Evolutionary conservation across 2,113 vertebrate species (phyloP).

Genomic region (Clarias batrachus): DNA sequence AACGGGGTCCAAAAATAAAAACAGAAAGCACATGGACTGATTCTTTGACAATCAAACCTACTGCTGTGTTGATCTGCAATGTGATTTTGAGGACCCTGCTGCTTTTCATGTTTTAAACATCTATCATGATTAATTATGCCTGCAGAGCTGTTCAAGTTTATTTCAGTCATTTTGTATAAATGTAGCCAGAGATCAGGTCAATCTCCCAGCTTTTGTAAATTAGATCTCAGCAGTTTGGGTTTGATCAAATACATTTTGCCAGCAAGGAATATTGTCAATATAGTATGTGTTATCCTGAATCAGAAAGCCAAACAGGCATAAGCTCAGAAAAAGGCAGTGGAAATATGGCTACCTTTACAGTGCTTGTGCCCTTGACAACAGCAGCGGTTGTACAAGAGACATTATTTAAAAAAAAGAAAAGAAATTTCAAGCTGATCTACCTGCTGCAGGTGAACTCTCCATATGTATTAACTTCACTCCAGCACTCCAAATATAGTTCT

Average conservation of each 20-base stretch:
- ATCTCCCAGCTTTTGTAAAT: conserved; percentile 11
- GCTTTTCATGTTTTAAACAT: conserved; percentile 19
- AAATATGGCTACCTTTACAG: conserved; percentile 17
- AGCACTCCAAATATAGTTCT: conserved; percentile 48
- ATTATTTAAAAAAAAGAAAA: not conserved
- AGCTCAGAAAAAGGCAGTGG: conserved; percentile 5
- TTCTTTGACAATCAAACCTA: conserved; percentile 65
- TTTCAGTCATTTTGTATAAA: conserved; percentile 22
- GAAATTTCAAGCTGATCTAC: not conserved
- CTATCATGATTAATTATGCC: conserved; percentile 7
- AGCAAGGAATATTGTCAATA: conserved; percentile 28
- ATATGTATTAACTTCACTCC: conserved; percentile 23
- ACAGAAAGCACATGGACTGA: conserved; percentile 72
- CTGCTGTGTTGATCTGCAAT: not conserved
- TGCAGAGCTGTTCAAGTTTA: conserved; percentile 16
- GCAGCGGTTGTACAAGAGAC: not conserved
- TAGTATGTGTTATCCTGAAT: conserved; percentile 31
- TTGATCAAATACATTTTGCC: conserved; percentile 23
- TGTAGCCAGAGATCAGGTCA: conserved; percentile 24
- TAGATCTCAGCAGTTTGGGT: conserved; percentile 8
- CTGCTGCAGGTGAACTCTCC: conserved; percentile 34
- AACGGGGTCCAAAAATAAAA: conserved; percentile 56
- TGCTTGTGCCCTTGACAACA: conserved; percentile 30
- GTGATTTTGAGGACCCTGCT: not conserved
- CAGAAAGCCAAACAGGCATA: conserved; percentile 18